Percentiles rank a stretch among this genome's conserved stretches.
These are phyloP conservation scores for Sebastes itinus DNA, from an alignment of 2,797 vertebrate genomes.

Conservation along the genomic window DNA sequence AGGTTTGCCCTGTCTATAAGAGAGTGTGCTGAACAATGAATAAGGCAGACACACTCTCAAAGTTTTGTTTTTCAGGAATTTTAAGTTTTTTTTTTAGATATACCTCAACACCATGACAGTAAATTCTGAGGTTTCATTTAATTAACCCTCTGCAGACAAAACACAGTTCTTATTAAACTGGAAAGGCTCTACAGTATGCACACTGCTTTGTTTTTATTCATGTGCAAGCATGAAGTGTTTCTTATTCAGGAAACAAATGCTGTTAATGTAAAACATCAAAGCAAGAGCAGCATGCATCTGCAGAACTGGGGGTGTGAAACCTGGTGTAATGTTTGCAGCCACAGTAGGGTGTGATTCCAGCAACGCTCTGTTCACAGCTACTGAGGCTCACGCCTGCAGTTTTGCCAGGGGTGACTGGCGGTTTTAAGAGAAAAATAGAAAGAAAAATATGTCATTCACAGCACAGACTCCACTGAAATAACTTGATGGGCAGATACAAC, in stretches of 20 bases:
- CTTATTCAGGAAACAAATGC: conserved; percentile 34
- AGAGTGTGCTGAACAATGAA: neutral
- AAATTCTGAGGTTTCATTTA: neutral
- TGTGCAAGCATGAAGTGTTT: conserved; percentile 5
- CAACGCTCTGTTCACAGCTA: conserved; percentile 31
- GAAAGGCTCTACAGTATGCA: neutral
- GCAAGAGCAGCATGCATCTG: conserved; percentile 34
- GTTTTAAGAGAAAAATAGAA: conserved; percentile 23
- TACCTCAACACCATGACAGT: neutral
- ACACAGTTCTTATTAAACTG: conserved; percentile 2
- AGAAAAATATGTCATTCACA: conserved; percentile 37
- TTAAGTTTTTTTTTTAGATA: neutral
- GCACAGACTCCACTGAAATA: conserved; percentile 16
- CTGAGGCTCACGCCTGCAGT: conserved; percentile 39
- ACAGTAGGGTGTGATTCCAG: conserved; percentile 48
- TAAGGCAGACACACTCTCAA: neutral
- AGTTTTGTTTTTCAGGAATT: neutral
- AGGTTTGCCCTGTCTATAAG: neutral
- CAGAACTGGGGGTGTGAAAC: conserved; percentile 32
- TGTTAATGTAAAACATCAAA: conserved; percentile 50
- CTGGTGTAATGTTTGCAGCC: conserved; percentile 54
- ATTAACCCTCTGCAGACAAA: neutral
- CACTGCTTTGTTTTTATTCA: neutral
- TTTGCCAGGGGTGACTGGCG: conserved; percentile 43
- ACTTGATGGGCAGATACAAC: conserved; percentile 32